Percentiles rank a stretch among this genome's conserved stretches.
Conservation (phyloP, 2,888 invertebrate species). For the Parochlus steinenii region DNA sequence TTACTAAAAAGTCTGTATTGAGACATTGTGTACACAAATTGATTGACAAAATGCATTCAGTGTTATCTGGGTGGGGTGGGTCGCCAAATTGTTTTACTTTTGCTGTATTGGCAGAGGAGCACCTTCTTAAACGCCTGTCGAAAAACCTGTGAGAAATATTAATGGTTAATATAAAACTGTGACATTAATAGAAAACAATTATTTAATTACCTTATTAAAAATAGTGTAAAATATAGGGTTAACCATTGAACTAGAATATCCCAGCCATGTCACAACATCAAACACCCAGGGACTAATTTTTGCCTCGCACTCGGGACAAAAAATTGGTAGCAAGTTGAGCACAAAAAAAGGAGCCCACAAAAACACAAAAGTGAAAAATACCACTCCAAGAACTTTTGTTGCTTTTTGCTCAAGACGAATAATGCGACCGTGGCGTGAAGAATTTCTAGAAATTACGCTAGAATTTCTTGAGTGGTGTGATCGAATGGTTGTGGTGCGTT, state of each 20-base stretch:
- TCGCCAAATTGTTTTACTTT: constrained; percentile 16
- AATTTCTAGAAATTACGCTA: constrained; percentile 64
- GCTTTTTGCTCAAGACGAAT: constrained; percentile 88
- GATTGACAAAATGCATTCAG: no score
- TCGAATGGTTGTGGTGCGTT: constrained; percentile 39
- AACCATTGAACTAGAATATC: constrained; percentile 86
- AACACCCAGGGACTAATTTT: constrained; percentile 62
- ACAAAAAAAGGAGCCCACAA: constrained; percentile 95
- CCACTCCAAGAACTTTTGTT: constrained; percentile 85
- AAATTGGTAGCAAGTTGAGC: constrained; percentile 67
- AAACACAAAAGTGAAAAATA: constrained; percentile 86
- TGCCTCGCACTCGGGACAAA: constrained; percentile 65
- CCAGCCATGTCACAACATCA: constrained; percentile 81
- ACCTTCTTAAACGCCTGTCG: constrained; percentile 81
- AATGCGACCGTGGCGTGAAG: constrained; percentile 66
- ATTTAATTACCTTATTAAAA: constrained; percentile 87
- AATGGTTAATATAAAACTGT: no score
- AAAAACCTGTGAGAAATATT: no score
- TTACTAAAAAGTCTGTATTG: no score
- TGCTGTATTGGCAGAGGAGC: constrained; percentile 56
- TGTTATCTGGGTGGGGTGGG: constrained; percentile 7
- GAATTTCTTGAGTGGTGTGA: constrained; percentile 64
- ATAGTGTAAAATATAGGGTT: constrained; percentile 94
- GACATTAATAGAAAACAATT: no score
- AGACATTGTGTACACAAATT: no score